phyloP scores from a whole-genome alignment of 2,888 invertebrate genomes.

The Eremobia ochroleuca region DNA sequence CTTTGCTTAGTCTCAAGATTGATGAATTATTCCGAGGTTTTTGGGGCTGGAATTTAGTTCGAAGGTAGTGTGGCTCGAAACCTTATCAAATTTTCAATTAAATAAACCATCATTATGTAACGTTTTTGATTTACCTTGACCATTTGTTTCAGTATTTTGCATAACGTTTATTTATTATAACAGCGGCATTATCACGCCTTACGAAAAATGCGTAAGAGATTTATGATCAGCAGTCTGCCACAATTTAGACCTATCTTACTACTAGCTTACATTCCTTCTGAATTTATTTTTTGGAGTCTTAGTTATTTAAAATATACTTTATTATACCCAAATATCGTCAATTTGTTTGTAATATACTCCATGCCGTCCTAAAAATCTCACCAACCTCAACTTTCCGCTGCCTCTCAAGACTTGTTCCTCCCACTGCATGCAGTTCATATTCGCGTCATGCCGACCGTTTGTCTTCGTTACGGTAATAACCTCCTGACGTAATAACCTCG shows the following conservation, averaged over 20 bases:
- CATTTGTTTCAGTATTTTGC: background rate
- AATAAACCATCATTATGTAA: background rate
- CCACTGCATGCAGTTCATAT: constrained; percentile 71
- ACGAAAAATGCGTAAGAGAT: background rate
- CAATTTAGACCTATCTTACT: background rate
- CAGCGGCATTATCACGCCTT: background rate
- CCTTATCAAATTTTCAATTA: background rate
- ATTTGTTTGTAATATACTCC: background rate
- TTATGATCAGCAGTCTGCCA: constrained; percentile 10
- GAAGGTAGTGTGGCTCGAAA: background rate
- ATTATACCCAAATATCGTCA: background rate
- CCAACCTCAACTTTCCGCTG: constrained; percentile 17
- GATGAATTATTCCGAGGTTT: constrained; percentile 14
- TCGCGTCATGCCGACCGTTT: constrained; percentile 77
- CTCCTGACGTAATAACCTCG: constrained; percentile 60
- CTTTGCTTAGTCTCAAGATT: constrained; percentile 14
- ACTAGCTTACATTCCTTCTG: background rate
- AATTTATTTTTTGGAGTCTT: too few species aligned
- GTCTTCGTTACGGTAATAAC: constrained; percentile 81
- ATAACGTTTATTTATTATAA: background rate
- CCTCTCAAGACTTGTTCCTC: constrained; percentile 8
- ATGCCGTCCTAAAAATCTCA: background rate
- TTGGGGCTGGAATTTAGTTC: background rate
- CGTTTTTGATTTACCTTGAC: background rate
- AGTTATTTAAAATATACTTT: background rate